phyloP scores from a whole-genome alignment of 2,888 invertebrate genomes.

The Alentia gelatinosa region DNA sequence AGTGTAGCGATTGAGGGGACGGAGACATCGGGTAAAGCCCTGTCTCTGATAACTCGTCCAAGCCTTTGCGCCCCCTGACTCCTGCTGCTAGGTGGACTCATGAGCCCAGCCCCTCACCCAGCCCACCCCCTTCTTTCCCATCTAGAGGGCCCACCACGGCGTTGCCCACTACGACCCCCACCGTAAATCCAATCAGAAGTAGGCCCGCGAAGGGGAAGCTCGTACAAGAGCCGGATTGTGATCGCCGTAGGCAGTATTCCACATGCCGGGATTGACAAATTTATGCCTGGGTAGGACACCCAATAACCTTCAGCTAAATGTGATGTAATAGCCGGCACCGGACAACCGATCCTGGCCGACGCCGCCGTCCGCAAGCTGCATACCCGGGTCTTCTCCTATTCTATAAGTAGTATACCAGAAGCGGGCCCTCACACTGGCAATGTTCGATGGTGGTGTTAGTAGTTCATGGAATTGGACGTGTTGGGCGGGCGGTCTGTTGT shows the following conservation, averaged over 20 bases:
- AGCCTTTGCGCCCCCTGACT: not conserved
- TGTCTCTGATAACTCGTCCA: not conserved
- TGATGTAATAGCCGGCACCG: not conserved
- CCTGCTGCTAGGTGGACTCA: not conserved
- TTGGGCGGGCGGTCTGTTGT: not conserved
- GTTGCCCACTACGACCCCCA: not conserved
- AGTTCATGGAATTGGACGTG: not conserved
- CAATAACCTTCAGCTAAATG: not conserved
- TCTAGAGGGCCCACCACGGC: not conserved
- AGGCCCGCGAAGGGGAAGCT: not conserved
- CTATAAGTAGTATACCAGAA: not conserved
- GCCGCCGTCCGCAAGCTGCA: not conserved
- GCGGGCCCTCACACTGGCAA: not conserved
- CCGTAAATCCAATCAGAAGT: not conserved
- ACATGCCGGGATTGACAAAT: not conserved
- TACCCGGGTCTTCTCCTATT: not conserved
- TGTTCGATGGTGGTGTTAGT: not conserved
- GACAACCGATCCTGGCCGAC: not conserved
- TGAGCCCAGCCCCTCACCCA: not conserved
- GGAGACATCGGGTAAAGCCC: not conserved
- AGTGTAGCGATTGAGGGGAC: not conserved
- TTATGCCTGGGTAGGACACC: not conserved
- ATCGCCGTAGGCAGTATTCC: not conserved
- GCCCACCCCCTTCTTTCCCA: not conserved
- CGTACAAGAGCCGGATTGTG: not conserved